phyloP scores from a whole-genome alignment of 2,888 invertebrate genomes.

The Drosophila monieri region DNA sequence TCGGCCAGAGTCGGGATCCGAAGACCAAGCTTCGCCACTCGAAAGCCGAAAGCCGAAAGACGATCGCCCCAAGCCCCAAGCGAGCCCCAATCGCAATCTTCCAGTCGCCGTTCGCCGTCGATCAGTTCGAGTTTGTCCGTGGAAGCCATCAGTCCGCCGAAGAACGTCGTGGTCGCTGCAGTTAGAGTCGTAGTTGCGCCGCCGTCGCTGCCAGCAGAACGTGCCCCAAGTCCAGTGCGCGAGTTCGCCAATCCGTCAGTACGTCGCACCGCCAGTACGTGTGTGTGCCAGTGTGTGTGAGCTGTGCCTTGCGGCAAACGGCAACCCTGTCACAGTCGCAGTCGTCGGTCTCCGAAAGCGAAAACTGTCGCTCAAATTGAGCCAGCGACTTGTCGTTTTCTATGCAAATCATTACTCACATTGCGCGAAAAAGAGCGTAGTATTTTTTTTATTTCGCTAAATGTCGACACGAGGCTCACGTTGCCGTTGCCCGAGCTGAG shows the following conservation, averaged over 20 bases:
- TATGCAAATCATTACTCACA: constrained; percentile 74
- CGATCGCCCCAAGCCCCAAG: constrained; percentile 33
- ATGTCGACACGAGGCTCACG: constrained; percentile 70
- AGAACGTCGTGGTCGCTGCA: constrained; percentile 10
- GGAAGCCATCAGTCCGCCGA: constrained; percentile 47
- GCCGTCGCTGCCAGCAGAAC: constrained; percentile 29
- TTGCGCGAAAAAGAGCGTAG: constrained; percentile 68
- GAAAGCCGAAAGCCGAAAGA: constrained; percentile 48
- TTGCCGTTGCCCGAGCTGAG: constrained; percentile 33
- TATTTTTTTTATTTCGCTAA: constrained; percentile 76
- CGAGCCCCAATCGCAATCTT: constrained; percentile 51
- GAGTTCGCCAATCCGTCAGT: constrained; percentile 11
- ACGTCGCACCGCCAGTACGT: constrained; percentile 8
- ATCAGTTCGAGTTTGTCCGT: constrained; percentile 69
- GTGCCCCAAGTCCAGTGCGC: constrained; percentile 19
- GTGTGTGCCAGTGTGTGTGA: constrained; percentile 24
- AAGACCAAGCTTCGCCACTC: constrained; percentile 38
- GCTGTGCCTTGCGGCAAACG: constrained; percentile 1
- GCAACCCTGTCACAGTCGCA: background rate
- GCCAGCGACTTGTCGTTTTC: constrained; percentile 73
- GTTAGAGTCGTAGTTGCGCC: constrained; percentile 8
- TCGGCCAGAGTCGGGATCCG: background rate
- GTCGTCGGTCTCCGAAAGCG: constrained; percentile 59
- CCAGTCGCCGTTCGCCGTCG: constrained; percentile 48
- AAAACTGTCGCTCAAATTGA: constrained; percentile 79